phyloP scores from a whole-genome alignment of 1,140 invertebrate species.

The Triops cancriformis region DNA sequence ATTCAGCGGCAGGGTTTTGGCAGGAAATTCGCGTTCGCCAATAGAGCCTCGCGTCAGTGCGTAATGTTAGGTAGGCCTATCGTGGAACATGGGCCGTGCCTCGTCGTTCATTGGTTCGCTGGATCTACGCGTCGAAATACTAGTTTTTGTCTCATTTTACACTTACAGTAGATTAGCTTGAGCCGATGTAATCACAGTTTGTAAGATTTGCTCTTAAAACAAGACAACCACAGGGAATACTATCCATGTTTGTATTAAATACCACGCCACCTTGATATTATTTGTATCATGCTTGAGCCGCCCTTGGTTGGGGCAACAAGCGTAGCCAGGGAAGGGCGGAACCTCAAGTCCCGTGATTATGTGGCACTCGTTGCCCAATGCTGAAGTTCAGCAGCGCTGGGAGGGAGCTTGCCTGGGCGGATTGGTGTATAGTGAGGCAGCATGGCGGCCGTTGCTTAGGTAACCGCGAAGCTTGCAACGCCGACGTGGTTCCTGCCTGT shows the following conservation, averaged over 20 bases:
- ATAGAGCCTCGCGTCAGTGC: background rate
- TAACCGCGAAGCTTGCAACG: background rate
- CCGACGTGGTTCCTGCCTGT: background rate
- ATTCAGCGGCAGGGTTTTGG: background rate
- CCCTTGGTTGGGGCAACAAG: background rate
- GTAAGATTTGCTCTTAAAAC: background rate
- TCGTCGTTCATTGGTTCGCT: background rate
- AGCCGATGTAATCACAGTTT: background rate
- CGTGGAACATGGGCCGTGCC: background rate
- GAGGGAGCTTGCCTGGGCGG: background rate
- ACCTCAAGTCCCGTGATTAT: background rate
- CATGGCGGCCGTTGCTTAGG: background rate
- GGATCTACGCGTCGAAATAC: background rate
- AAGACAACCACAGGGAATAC: too few species aligned
- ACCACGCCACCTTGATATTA: background rate
- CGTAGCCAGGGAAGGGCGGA: background rate
- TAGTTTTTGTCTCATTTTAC: background rate
- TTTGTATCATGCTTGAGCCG: background rate
- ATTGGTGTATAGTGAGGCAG: background rate
- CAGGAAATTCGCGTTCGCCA: background rate
- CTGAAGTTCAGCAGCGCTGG: background rate
- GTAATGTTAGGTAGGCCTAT: constrained; percentile 10
- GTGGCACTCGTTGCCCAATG: background rate
- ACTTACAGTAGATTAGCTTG: background rate
- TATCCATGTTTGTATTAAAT: too few species aligned